Evolutionary conservation across 2,888 invertebrate genomes (phyloP).

Genomic region (Dasysyrphus albostriatus): DNA sequence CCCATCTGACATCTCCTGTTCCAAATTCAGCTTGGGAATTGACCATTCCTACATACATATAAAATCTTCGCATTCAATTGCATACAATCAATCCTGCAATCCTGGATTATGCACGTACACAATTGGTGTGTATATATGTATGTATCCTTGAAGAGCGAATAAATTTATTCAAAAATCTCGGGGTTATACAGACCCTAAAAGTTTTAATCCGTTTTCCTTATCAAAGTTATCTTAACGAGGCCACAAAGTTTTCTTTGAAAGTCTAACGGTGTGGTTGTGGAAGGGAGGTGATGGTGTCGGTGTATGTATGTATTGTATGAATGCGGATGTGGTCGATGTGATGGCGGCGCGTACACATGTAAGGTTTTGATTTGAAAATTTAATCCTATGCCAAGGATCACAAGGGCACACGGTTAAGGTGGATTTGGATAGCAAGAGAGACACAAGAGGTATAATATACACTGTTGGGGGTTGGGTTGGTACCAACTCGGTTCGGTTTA

Average conservation of each 20-base stretch:
- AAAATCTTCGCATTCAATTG: constrained; percentile 44
- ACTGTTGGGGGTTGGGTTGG: neutral
- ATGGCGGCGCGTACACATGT: constrained; percentile 55
- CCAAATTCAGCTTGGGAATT: constrained; percentile 2
- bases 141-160: neutral
- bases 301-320: neutral
- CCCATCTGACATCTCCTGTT: neutral
- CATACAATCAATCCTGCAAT: constrained; percentile 66
- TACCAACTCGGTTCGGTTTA: neutral
- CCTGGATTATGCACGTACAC: constrained; percentile 47
- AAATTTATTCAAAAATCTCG: constrained; percentile 61
- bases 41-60: constrained; percentile 20
- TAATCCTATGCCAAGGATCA: constrained; percentile 66
- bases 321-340: constrained; percentile 8
- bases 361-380: constrained; percentile 70
- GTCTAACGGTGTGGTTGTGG: constrained; percentile 20
- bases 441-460: constrained; percentile 11
- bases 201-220: constrained; percentile 70
- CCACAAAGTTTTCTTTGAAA: constrained; percentile 59
- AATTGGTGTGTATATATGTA: neutral
- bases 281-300: neutral
- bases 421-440: constrained; percentile 12
- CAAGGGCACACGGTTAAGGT: constrained; percentile 39
- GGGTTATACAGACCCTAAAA: constrained; percentile 55
- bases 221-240: constrained; percentile 71